Percentiles rank a stretch among this genome's conserved stretches.
These are phyloP conservation scores for Aphelenchoides besseyi DNA, from an alignment of 1,140 invertebrate species.

Conservation along the genomic window DNA sequence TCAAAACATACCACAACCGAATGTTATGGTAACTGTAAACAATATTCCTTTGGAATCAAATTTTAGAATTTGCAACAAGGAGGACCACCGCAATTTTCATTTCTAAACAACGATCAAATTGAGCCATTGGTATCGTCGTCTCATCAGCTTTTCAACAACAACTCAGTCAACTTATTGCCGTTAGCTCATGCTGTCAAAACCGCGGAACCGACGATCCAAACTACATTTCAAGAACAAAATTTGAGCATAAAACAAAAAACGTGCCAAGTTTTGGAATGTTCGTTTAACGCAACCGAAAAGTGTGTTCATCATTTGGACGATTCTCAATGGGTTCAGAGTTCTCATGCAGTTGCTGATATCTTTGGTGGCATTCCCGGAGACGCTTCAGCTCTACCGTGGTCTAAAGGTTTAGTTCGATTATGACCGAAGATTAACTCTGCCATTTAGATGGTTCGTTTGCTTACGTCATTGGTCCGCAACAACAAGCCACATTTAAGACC, in stretches of 20 bases:
- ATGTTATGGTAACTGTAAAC: neutral
- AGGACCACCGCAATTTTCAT: neutral
- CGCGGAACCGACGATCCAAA: neutral
- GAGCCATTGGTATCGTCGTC: neutral
- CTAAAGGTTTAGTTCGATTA: conserved; percentile 29
- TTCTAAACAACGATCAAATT: neutral
- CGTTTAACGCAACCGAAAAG: conserved; percentile 28
- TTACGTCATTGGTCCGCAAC: conserved; percentile 41
- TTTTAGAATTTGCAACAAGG: conserved; percentile 4
- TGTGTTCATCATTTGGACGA: conserved; percentile 31
- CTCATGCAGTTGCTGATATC: conserved; percentile 41
- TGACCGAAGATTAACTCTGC: conserved; percentile 20
- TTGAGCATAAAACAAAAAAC: neutral
- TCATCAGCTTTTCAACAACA: neutral
- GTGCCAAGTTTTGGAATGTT: conserved; percentile 29
- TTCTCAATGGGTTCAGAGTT: conserved; percentile 41
- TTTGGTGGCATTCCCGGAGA: conserved; percentile 51
- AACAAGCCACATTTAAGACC: conserved; percentile 36
- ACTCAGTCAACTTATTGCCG: neutral
- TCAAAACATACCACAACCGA: neutral
- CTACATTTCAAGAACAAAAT: neutral
- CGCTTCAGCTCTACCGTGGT: conserved; percentile 45
- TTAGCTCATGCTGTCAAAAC: neutral
- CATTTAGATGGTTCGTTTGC: conserved; percentile 30
- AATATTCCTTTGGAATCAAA: neutral